These are phyloP conservation scores for Alaudala cheleensis DNA, from an alignment of 2,113 vertebrate genomes.

Conservation along the genomic window DNA sequence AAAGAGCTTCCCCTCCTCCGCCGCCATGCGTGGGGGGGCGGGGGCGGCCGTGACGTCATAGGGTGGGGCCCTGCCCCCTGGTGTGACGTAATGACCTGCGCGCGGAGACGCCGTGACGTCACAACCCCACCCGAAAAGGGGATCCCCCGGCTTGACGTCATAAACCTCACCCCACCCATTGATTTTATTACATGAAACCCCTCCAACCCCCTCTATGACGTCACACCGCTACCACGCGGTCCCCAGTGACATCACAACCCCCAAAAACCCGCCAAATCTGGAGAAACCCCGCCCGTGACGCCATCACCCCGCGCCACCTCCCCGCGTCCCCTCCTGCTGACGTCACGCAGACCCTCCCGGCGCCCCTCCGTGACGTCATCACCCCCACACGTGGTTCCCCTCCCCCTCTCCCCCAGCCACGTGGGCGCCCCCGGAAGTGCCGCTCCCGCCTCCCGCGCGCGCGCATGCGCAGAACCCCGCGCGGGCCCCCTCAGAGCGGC, in stretches of 20 bases:
- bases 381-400: not conserved
- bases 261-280: too few species aligned
- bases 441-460: not conserved
- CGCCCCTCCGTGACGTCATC: too few species aligned
- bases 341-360: not conserved
- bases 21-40: not conserved
- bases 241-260: not conserved
- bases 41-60: not conserved
- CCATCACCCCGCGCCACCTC: not conserved
- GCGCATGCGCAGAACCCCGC: not conserved
- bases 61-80: not conserved
- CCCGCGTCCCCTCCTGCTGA: not conserved
- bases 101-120: rapidly evolving
- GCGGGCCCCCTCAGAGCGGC: not conserved
- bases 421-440: not conserved
- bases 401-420: not conserved
- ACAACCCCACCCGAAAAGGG: not conserved
- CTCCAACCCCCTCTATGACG: too few species aligned
- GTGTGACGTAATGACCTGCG: not conserved
- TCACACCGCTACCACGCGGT: too few species aligned
- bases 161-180: too few species aligned
- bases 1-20: not conserved
- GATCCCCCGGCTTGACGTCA: not conserved
- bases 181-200: too few species aligned
- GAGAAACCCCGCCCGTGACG: not conserved